Evolutionary conservation across 2,113 vertebrate genomes (phyloP).

Genomic region (Hippocampus zosterae): DNA sequence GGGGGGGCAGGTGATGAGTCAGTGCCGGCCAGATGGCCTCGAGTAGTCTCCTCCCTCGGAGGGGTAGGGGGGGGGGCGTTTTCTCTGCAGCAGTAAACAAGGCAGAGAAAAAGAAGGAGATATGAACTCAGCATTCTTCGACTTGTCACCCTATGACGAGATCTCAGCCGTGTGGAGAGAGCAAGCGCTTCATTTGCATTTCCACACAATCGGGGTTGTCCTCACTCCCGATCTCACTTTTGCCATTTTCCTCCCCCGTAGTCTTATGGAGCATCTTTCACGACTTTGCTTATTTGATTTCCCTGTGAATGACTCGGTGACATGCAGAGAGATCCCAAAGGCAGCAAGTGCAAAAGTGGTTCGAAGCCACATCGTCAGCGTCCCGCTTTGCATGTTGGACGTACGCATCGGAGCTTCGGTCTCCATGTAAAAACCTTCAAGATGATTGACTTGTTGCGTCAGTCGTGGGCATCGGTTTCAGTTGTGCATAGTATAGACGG

Average conservation of each 20-base stretch:
- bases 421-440: slow-evolving; percentile 37
- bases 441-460: slow-evolving; percentile 42
- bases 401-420: slow-evolving; percentile 35
- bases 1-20: background rate
- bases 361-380: slow-evolving; percentile 11
- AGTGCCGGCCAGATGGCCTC: slow-evolving; percentile 52
- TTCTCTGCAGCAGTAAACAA: slow-evolving; percentile 25
- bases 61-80: slow-evolving; percentile 21
- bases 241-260: slow-evolving; percentile 1
- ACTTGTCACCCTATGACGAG: slow-evolving; percentile 53
- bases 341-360: slow-evolving; percentile 8
- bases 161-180: slow-evolving; percentile 26
- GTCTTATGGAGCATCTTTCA: slow-evolving; percentile 26
- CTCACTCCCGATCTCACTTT: background rate
- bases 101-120: slow-evolving; percentile 31
- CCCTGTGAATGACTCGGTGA: slow-evolving; percentile 6
- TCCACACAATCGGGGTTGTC: background rate
- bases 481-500: slow-evolving; percentile 2
- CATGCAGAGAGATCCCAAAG: background rate
- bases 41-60: slow-evolving; percentile 42
- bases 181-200: slow-evolving; percentile 5
- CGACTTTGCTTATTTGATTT: slow-evolving; percentile 18
- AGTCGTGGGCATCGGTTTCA: slow-evolving; percentile 17
- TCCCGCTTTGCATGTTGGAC: background rate
- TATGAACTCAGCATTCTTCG: slow-evolving; percentile 29